Evolutionary conservation across 1,140 invertebrate species (phyloP).

Genomic region (Pinna nobilis): DNA sequence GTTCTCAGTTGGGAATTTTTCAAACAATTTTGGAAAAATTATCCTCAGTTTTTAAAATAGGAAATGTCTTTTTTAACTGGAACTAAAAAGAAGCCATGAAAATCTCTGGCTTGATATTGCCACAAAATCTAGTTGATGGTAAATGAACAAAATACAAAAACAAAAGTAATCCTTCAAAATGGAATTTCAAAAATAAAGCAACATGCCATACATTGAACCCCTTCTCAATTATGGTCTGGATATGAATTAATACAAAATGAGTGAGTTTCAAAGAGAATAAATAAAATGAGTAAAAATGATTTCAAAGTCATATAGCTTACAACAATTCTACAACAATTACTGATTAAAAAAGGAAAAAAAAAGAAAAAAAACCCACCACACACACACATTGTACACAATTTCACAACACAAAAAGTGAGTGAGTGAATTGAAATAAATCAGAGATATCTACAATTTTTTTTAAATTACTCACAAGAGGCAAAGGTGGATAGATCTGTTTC

Average conservation of each 20-base stretch:
- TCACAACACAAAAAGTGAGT: slow-evolving; percentile 9
- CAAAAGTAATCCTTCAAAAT: not conserved
- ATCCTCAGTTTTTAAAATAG: too few relatives aligned
- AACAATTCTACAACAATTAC: not conserved
- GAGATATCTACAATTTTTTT: not conserved
- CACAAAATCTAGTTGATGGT: not conserved
- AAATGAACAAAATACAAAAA: not conserved
- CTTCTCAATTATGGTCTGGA: too few relatives aligned
- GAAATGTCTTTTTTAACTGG: too few relatives aligned
- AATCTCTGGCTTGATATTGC: not conserved
- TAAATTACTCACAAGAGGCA: slow-evolving; percentile 15
- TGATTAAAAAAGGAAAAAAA: not conserved
- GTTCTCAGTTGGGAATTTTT: too few relatives aligned
- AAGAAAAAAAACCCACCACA: not conserved
- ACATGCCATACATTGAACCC: too few relatives aligned
- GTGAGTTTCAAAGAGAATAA: too few relatives aligned
- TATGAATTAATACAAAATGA: too few relatives aligned
- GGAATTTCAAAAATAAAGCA: too few relatives aligned
- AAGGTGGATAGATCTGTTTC: slow-evolving; percentile 8
- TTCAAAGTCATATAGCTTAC: not conserved
- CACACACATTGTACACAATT: not conserved
- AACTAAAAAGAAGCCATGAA: too few relatives aligned
- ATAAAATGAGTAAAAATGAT: not conserved
- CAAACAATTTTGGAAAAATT: too few relatives aligned
- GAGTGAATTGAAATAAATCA: not conserved